Evolutionary conservation across 2,888 invertebrate genomes (phyloP), one percentile per base, ranked within the genome.

Genomic region (Machimus rusticus): DNA sequence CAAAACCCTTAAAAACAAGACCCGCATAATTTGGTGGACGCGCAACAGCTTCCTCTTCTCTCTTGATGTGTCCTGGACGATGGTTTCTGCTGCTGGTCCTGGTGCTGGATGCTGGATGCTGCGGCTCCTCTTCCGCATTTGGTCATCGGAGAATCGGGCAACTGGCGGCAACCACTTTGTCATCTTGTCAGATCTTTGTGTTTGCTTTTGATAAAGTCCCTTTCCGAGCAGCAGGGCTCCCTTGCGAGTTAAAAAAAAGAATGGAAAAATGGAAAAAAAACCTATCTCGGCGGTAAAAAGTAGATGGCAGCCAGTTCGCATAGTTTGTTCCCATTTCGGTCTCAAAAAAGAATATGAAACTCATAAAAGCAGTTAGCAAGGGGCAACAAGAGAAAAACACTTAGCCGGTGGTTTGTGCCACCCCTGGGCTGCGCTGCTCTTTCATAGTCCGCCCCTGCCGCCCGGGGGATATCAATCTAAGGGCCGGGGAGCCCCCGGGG

Each of bases 91-190:
- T 39, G 9, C 39, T 39, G 39, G 12, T 39, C 2, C 39, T 39
- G 51, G 6, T 51, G n/a, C 51, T 51, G 3, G n/a, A 1, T 51
- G 51, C 51, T 51, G 51, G 51, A 51, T 66, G 66, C 66, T 66
- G 66, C 66, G 66, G 2, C 66, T 66, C 76, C 51, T 74, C 76
- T 76, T 76, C 76, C 76, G 76, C 76, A 76, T 76, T 76, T 76
- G 76, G 76, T 76, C 76, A 76, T 76, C 37, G 39, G 76, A 37
- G 76, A 34, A 76, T 76, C 76, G 37, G 76, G 37, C n/a, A 76
- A 76, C 37, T 76, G 76, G 76, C 76, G 39, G 76, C 39, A 76
- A 76, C 76, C 76, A 76, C 76, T 76, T 76, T 76, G 76, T 76
- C 76, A 76, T 76, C 76, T 37, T 76, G 76, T 76, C 76, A 37